phyloP scores from a whole-genome alignment of 2,797 vertebrate genomes.

The Astyanax mexicanus region DNA sequence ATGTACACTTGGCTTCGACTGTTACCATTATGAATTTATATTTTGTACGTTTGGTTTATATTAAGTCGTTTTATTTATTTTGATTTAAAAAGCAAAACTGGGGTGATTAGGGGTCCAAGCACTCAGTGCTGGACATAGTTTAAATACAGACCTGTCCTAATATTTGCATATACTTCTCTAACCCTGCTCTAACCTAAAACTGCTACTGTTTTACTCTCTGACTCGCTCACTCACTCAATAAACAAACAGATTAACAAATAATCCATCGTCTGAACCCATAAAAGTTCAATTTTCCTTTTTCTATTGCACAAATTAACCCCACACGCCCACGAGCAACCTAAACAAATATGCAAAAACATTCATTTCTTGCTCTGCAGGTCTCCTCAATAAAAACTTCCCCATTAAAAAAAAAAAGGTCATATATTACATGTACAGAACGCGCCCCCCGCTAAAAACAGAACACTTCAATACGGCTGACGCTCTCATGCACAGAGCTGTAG shows the following conservation, averaged over 20 bases:
- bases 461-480: slow-evolving; percentile 74
- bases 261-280: not conserved
- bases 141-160: not conserved
- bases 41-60: not conserved
- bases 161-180: not conserved
- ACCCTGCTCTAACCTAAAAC: too few relatives aligned
- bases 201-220: not conserved
- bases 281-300: not conserved
- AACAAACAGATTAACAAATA: slow-evolving; percentile 3
- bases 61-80: slow-evolving; percentile 20
- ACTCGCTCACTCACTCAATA: not conserved
- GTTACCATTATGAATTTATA: not conserved
- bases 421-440: slow-evolving; percentile 39
- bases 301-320: slow-evolving; percentile 31
- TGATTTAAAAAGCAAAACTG: not conserved
- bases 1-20: slow-evolving; percentile 2
- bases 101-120: not conserved
- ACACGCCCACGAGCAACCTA: slow-evolving; percentile 2
- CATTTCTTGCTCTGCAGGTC: slow-evolving; percentile 1
- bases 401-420: slow-evolving; percentile 35
- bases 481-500: slow-evolving; percentile 26
- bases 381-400: slow-evolving; percentile 6
- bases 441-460: slow-evolving; percentile 71
- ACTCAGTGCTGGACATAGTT: too few relatives aligned
- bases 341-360: slow-evolving; percentile 27